These are phyloP conservation scores for Tokudaia muenninki DNA, from an alignment of 2,797 vertebrate genomes.

Conservation along the genomic window DNA sequence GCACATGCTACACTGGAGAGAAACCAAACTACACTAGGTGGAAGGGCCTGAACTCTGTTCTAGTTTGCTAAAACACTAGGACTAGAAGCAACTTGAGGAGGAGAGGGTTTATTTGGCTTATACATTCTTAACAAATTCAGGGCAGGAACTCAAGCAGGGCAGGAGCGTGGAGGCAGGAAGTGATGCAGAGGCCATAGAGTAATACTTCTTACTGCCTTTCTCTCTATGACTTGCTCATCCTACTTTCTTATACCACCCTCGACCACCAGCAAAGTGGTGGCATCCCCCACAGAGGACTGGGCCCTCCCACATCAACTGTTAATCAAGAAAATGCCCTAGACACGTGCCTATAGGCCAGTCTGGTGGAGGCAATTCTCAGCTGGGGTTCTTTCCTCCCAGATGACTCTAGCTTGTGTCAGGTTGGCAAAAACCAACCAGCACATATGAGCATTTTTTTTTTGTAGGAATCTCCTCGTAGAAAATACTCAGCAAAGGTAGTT, in stretches of 20 bases:
- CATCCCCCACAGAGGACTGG: background rate
- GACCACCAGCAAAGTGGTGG: background rate
- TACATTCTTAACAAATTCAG: background rate
- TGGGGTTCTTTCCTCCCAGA: background rate
- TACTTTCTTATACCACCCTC: background rate
- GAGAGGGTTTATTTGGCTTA: background rate
- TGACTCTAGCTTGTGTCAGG: background rate
- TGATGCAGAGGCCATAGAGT: background rate
- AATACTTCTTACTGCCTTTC: background rate
- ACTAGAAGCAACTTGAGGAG: background rate
- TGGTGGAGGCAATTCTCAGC: no score
- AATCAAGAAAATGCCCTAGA: background rate
- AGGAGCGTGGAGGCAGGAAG: background rate
- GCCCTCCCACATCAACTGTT: background rate
- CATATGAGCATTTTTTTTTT: background rate
- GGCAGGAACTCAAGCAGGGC: background rate
- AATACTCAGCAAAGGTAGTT: background rate
- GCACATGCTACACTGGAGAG: background rate
- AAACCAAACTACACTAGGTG: background rate
- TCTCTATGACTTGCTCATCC: background rate
- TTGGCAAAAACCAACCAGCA: background rate
- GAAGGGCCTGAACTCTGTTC: background rate
- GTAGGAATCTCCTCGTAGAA: background rate
- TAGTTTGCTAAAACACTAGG: background rate
- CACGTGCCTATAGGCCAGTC: no score